Evolutionary conservation across 2,797 vertebrate genomes (phyloP).

Genomic region (Knipowitschia caucasica): DNA sequence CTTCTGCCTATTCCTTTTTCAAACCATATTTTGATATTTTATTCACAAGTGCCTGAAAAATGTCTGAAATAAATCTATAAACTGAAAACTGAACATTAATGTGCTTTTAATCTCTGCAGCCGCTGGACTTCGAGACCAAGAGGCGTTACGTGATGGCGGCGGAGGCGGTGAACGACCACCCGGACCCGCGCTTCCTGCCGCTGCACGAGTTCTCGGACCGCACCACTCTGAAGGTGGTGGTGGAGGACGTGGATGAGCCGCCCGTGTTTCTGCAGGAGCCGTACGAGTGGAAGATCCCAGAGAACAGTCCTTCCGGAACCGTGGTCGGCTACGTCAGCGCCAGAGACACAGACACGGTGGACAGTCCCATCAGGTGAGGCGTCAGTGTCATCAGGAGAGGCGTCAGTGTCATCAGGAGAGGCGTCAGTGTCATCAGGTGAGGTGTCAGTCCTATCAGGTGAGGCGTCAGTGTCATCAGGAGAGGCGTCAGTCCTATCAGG

Average conservation of each 20-base stretch:
- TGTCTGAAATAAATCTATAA: too few relatives aligned
- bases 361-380: conserved; percentile 73
- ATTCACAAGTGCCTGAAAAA: too few relatives aligned
- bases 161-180: conserved; percentile 80
- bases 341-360: conserved; percentile 81
- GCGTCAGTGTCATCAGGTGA: too few relatives aligned
- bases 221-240: conserved; percentile 82
- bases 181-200: conserved; percentile 73
- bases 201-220: conserved; percentile 76
- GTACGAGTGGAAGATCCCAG: conserved; percentile 83
- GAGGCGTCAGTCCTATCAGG: too few relatives aligned
- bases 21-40: too few relatives aligned
- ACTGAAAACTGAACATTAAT: neutral
- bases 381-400: neutral
- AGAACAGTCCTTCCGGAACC: conserved; percentile 72
- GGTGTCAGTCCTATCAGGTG: too few relatives aligned
- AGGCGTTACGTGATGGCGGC: conserved; percentile 76
- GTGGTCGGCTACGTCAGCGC: conserved; percentile 80
- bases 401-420: too few relatives aligned
- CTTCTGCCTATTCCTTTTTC: too few relatives aligned
- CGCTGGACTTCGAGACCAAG: conserved; percentile 86
- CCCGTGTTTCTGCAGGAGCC: conserved; percentile 76
- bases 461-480: too few relatives aligned
- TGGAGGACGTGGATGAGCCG: conserved; percentile 89
- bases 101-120: conserved; percentile 58